A percentile compares a stretch with the other conserved stretches of the same genome.
These are phyloP conservation scores for Heliconius himera DNA, from an alignment of 1,140 invertebrate genomes.

Conservation along the genomic window DNA sequence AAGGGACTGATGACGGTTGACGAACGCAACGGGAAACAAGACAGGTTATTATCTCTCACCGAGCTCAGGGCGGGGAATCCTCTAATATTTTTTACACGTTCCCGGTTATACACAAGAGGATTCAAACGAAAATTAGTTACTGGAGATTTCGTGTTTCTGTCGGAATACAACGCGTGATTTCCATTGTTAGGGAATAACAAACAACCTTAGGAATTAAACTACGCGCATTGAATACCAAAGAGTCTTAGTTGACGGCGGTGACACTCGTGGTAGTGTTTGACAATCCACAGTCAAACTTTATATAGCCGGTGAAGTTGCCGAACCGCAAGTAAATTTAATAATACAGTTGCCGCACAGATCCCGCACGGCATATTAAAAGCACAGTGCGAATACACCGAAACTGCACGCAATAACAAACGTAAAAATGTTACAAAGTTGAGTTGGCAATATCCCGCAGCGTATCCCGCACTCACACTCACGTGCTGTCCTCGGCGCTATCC, in stretches of 20 bases:
- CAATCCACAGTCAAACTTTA: conserved; percentile 35
- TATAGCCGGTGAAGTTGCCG: conserved; percentile 25
- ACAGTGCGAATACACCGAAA: conserved; percentile 35
- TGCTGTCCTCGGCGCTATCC: conserved; percentile 50
- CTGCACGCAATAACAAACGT: conserved; percentile 45
- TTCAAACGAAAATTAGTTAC: conserved; percentile 79
- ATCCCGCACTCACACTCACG: conserved; percentile 29
- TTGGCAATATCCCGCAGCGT: conserved; percentile 47
- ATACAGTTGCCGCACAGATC: conserved; percentile 35
- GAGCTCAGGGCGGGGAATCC: conserved; percentile 62
- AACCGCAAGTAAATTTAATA: conserved; percentile 32
- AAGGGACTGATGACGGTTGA: conserved; percentile 57
- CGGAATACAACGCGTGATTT: conserved; percentile 75
- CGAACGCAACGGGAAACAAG: conserved; percentile 72
- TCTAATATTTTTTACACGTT: conserved; percentile 79
- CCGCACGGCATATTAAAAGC: conserved; percentile 37
- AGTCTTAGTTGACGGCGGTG: conserved; percentile 42
- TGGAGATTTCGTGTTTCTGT: conserved; percentile 72
- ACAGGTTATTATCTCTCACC: conserved; percentile 78
- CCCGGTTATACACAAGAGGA: conserved; percentile 73
- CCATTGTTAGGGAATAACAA: conserved; percentile 76
- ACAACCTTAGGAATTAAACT: conserved; percentile 76
- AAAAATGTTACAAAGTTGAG: conserved; percentile 56
- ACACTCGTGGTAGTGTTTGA: conserved; percentile 46
- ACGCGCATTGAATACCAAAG: conserved; percentile 62